These are phyloP conservation scores for Drymonia ruficornis DNA, from an alignment of 2,888 invertebrate genomes.

Conservation along the genomic window DNA sequence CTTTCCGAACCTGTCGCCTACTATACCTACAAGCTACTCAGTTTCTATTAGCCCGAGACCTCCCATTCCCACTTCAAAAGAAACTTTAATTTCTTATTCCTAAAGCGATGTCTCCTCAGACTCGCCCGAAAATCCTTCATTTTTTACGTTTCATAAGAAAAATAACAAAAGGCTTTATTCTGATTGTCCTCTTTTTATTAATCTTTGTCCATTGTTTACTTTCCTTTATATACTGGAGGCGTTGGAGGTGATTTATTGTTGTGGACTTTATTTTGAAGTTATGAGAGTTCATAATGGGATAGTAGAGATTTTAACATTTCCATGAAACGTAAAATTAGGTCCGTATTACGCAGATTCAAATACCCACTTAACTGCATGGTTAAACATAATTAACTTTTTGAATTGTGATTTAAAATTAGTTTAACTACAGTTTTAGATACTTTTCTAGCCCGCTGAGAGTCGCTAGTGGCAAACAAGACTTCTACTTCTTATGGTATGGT, in stretches of 20 bases:
- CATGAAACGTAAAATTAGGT: not conserved
- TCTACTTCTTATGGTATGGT: too few relatives aligned
- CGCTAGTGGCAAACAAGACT: too few relatives aligned
- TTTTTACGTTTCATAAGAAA: constrained; percentile 38
- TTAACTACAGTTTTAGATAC: too few relatives aligned
- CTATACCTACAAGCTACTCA: too few relatives aligned
- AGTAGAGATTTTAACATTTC: not conserved
- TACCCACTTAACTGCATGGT: not conserved
- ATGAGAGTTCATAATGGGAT: not conserved
- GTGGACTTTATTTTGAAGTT: not conserved
- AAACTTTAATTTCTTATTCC: constrained; percentile 3
- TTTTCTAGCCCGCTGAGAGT: too few relatives aligned
- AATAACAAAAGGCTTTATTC: constrained; percentile 34
- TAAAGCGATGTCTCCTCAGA: constrained; percentile 19
- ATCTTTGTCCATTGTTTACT: constrained; percentile 31
- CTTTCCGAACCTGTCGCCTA: too few relatives aligned
- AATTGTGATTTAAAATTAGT: too few relatives aligned
- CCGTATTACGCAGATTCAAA: not conserved
- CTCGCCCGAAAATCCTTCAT: constrained; percentile 21
- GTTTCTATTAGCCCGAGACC: too few relatives aligned
- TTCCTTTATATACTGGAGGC: constrained; percentile 2
- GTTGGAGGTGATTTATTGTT: not conserved
- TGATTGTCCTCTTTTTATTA: constrained; percentile 41
- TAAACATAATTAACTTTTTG: too few relatives aligned
- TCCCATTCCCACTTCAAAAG: not conserved